Conservation (phyloP, 2,888 invertebrate genomes). For the Autographa pulchrina region DNA sequence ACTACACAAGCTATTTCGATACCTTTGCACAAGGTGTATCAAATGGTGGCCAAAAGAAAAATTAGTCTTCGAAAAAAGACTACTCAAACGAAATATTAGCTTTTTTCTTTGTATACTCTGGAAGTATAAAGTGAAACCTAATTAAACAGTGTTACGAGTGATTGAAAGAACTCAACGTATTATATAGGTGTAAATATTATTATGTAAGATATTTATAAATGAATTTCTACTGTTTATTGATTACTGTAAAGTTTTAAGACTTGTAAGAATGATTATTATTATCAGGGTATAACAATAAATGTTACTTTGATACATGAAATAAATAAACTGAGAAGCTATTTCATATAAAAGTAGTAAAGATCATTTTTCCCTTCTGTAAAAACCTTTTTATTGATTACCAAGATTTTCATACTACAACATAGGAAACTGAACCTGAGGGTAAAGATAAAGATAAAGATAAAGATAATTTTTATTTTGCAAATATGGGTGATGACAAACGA, state of each 20-base stretch:
- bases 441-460: too few relatives aligned
- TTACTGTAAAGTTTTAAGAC: not conserved
- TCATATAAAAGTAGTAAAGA: not conserved
- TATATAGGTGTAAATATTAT: conserved; percentile 79
- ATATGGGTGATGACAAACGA: too few relatives aligned
- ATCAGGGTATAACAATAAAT: not conserved
- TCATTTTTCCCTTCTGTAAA: not conserved
- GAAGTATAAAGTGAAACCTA: conserved; percentile 81
- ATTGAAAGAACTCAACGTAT: conserved; percentile 65
- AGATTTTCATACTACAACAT: too few relatives aligned
- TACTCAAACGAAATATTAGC: conserved; percentile 78
- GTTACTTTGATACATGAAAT: conserved; percentile 1
- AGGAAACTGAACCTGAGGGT: too few relatives aligned
- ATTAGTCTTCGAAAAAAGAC: conserved; percentile 76
- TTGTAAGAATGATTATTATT: not conserved
- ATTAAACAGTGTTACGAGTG: conserved; percentile 67
- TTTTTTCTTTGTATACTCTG: conserved; percentile 79
- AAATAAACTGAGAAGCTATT: not conserved
- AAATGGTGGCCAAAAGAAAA: conserved; percentile 83
- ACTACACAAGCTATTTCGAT: conserved; percentile 79
- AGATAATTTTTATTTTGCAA: too few relatives aligned
- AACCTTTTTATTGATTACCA: too few relatives aligned
- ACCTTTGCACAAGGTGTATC: conserved; percentile 81
- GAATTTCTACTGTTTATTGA: conserved; percentile 22
- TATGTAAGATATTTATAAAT: conserved; percentile 79